Evolutionary conservation across 1,140 invertebrate genomes (phyloP), one percentile per base, ranked within the genome.

Genomic region (Bombyx mori): DNA sequence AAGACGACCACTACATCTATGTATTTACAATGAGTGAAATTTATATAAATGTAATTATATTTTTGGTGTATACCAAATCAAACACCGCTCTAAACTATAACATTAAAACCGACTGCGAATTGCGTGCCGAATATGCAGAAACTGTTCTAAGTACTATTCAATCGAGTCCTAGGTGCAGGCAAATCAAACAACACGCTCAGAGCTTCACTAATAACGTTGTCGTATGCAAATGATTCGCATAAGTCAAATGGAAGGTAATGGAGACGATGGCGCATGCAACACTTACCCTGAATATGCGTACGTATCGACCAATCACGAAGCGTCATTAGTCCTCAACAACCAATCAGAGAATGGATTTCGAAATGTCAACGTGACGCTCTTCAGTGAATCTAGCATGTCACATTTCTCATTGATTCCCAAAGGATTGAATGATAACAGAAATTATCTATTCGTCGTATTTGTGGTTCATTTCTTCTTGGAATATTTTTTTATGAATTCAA

Each of bases 211-310:
- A 42, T 43, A 52, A 49, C 56, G 52, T 47, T 61, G 55, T 61
- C 60, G 55, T 54, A 61, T 61, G 56, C 60, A 50, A 61, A 61
- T 61, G 57, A 61, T 57, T 57, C 60, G 49, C 55, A 53, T 42
- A 61, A 57, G 53, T 46, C 56, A 57, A 62, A 54, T 55, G 56
- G 56, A 51, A 35, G 52, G 52, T 54, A 57, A 62, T 57, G 56
- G 45, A 58, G 35, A 42, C 35, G 51, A n/a, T 52, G 26, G 51
- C 6, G 22, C 51, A 22, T n/a, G 35, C 35, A 52, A 52, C 51
- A 22, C 8, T 12, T 8, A 42, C 51, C 51, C 7, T 6, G 51
- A 10, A 22, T 8, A 22, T 18, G 49, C 8, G 9, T 35, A 52
- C 4, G 42, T 52, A 35, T 9, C 42, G 35, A 35, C 51, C 51